These are phyloP conservation scores for Pemphredon lugubris DNA, from an alignment of 2,888 invertebrate genomes.

Conservation along the genomic window DNA sequence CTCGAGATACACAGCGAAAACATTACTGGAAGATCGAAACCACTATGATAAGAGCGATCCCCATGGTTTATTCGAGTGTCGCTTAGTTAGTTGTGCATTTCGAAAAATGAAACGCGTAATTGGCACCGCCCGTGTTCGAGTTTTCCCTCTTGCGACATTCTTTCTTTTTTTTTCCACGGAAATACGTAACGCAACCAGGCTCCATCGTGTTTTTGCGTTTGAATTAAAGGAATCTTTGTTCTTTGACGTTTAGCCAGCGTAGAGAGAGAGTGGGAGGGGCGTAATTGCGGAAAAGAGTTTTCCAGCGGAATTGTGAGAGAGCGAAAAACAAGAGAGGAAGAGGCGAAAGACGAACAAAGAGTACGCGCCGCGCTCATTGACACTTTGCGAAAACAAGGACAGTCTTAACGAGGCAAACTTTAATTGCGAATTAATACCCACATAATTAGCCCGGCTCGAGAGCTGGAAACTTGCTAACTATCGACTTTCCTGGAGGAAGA, in stretches of 20 bases:
- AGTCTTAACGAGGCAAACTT: conserved; percentile 56
- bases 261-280: background rate
- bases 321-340: background rate
- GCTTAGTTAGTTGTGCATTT: too few relatives aligned
- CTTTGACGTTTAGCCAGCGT: background rate
- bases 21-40: background rate
- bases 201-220: too few relatives aligned
- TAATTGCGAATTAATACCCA: conserved; percentile 65
- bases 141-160: background rate
- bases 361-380: background rate
- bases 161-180: too few relatives aligned
- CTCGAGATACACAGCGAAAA: background rate
- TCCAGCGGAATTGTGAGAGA: background rate
- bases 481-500: conserved; percentile 39
- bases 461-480: conserved; percentile 59
- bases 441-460: conserved; percentile 57
- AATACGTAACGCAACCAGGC: too few relatives aligned
- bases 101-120: too few relatives aligned
- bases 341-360: background rate
- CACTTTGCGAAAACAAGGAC: conserved; percentile 24
- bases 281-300: background rate
- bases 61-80: too few relatives aligned
- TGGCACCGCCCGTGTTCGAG: too few relatives aligned
- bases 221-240: background rate
- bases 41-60: too few relatives aligned